phyloP scores from a whole-genome alignment of 30 jellyfish, hydroid and myxozoan species.

The Chrysaora quinquecirrha region DNA sequence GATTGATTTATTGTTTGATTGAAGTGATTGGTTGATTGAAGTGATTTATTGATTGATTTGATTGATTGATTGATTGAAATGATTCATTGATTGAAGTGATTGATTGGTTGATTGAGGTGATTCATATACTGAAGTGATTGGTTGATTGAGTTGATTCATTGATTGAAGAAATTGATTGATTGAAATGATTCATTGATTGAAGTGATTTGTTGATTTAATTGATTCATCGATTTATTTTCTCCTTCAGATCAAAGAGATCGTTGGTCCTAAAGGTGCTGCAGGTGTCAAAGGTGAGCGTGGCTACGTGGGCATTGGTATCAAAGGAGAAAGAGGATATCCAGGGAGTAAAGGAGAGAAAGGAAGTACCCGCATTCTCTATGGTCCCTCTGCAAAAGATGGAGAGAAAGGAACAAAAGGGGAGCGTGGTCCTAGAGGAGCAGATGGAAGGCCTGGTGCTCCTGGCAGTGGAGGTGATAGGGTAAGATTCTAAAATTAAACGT shows the following conservation, averaged over 20 bases:
- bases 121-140: too few species aligned
- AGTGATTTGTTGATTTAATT: too few species aligned
- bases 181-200: too few species aligned
- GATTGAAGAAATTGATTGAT: too few species aligned
- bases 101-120: too few species aligned
- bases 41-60: too few species aligned
- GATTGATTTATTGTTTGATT: too few species aligned
- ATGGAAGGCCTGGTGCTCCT: constrained; percentile 58
- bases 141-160: too few species aligned
- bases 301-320: constrained; percentile 30
- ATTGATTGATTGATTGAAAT: too few species aligned
- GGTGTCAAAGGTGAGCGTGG: constrained; percentile 62
- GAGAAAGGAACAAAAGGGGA: constrained; percentile 45
- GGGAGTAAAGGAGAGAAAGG: constrained; percentile 72
- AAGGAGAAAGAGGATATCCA: constrained; percentile 66
- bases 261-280: constrained; percentile 26
- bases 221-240: neutral
- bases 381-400: constrained; percentile 24
- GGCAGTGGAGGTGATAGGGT: constrained; percentile 41
- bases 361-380: constrained; percentile 5
- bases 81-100: too few species aligned
- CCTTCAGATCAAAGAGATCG: constrained; percentile 39
- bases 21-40: too few species aligned
- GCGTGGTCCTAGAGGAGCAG: constrained; percentile 52
- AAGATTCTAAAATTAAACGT: too few species aligned